Conservation (phyloP, 2,797 vertebrate species). For the Dicrostonyx torquatus region DNA sequence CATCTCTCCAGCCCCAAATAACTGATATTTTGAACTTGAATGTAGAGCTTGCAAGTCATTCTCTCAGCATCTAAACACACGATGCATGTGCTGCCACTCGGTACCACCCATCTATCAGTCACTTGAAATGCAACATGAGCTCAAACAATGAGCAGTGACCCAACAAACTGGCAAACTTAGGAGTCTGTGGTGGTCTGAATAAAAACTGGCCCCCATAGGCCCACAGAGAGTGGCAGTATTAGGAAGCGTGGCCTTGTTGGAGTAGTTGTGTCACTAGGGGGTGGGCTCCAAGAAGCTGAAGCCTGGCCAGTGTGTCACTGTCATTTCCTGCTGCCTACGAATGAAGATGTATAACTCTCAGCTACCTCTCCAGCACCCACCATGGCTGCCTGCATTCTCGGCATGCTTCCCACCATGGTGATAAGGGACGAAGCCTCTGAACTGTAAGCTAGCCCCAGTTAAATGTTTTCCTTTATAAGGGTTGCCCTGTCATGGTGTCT, state of each 20-base stretch:
- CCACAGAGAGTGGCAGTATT: neutral
- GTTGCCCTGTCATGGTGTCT: neutral
- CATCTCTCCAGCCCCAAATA: neutral
- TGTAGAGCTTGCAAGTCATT: neutral
- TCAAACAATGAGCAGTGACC: neutral
- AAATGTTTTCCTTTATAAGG: neutral
- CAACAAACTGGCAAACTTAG: neutral
- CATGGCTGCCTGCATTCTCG: neutral
- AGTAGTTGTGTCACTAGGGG: no score
- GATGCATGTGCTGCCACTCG: neutral
- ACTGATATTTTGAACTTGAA: constrained; percentile 49
- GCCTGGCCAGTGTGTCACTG: neutral
- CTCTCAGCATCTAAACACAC: neutral
- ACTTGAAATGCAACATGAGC: neutral
- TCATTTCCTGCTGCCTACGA: neutral
- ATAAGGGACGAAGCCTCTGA: neutral
- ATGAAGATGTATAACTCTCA: neutral
- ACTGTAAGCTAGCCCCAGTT: neutral
- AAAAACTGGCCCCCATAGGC: neutral
- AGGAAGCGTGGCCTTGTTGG: neutral
- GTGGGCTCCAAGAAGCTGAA: neutral
- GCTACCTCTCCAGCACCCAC: neutral
- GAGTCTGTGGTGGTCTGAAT: neutral
- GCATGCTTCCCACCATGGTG: neutral
- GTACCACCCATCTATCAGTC: neutral